Base-by-base conservation (phyloP, 53 echinoderm and acorn worm genomes). In the Arbacia lixula region DNA sequence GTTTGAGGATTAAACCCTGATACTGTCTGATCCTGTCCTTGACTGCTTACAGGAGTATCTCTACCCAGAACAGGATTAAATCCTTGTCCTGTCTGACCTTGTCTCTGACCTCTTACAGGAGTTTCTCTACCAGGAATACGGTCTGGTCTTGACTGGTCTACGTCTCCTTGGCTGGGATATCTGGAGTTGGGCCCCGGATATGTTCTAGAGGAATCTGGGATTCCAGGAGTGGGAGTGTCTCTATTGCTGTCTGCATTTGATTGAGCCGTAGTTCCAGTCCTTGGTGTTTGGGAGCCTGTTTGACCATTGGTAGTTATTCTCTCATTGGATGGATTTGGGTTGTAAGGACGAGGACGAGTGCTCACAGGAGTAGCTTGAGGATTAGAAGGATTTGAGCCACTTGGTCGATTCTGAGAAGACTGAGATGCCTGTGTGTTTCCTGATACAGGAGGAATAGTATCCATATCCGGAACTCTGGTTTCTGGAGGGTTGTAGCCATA, bases 371-470 rank as follows among this genome's bases (percentile, higher is more conserved):
- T 37, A 20, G 21, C 40, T 79, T 43, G 58, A 8, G 66, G 66
- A 66, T 66, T 36, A 36, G 77, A 53, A 21, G 71, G 71, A 53
- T 75, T 75, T 19, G 32, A 22, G 19, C 64, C 76, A 33, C 50
- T 86, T 4, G 76, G 86, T 20, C 33, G 53, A 75, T 54, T 75
- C 3, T 32, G 53, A 12, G 75, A 75, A 9, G 75, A 75, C 55
- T 75, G 75, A 38, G 54, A 52, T 32, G 75, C 75, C n/a, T 53
- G 53, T 14, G 75, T 30, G 53, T 32, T 53, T 10, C 36, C 28
- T n/a, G 53, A 26, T 34, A 75, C 75, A 6, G 75, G 75, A 36
- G 54, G 33, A 20, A 75, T 75, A 24, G 53, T 36, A 53, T 75
- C 75, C 19, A 32, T 75, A n/a, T 53, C 38, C 5, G 71, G 71